Evolutionary conservation across 2,113 vertebrate genomes (phyloP).

Genomic region (Nesoenas mayeri): DNA sequence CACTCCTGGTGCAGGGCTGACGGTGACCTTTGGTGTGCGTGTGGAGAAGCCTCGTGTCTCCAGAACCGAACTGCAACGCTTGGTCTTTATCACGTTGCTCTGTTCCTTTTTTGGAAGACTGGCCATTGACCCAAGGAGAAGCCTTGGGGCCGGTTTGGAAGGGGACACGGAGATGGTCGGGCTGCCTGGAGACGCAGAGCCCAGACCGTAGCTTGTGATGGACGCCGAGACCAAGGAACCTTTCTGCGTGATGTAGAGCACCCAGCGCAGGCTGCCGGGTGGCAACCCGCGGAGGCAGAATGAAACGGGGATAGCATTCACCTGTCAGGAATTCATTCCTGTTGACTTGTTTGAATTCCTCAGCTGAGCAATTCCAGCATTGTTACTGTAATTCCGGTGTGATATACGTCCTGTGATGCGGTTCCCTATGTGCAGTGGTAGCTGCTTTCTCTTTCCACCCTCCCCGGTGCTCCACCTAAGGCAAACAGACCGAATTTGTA

Average conservation of each 20-base stretch:
- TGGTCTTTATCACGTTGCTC: neutral
- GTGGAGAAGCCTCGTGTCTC: neutral
- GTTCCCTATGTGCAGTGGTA: rapidly evolving
- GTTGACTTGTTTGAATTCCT: neutral
- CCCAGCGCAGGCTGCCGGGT: neutral
- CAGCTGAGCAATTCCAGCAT: neutral
- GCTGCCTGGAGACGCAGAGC: neutral
- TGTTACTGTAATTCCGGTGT: neutral
- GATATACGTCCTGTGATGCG: neutral
- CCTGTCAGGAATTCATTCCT: neutral
- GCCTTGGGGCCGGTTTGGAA: neutral
- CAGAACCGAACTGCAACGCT: neutral
- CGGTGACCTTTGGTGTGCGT: neutral
- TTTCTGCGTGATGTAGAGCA: rapidly evolving
- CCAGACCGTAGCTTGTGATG: neutral
- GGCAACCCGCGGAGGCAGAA: neutral
- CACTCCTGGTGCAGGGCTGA: neutral
- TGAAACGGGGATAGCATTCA: neutral
- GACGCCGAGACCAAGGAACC: neutral
- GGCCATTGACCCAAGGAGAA: neutral
- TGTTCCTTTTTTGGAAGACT: neutral
- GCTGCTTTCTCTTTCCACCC: neutral
- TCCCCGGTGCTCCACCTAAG: neutral
- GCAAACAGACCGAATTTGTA: too few species aligned
- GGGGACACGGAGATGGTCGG: neutral